Evolutionary conservation across 2,113 vertebrate species (phyloP), one percentile per base, ranked within the genome.

Genomic region (Urocynchramus pylzowi): DNA sequence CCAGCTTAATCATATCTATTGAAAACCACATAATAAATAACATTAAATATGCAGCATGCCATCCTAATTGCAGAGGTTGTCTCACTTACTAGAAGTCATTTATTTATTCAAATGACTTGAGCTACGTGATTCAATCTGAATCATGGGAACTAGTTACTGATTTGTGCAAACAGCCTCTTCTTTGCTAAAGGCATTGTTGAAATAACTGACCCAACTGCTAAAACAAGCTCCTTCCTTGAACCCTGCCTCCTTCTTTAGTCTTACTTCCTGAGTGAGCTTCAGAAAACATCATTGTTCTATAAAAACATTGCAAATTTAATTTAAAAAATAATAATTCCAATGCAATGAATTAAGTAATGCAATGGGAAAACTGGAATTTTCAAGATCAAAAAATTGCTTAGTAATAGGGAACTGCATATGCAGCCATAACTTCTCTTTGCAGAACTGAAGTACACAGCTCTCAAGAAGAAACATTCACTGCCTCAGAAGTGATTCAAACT

Each of bases 161-260:
- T 92, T 87, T 68, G 61, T 87, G 80, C 90, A 92, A 93, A 70
- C 53, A 82, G 87, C 42, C 52, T 83, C 79, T 57, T 84, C 95
- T 95, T 95, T 57, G 87, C 94, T 93, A 37, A 37, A 83, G 94
- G 93, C 93, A 90, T n/a, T 79, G 85, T 73, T 96, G 93, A 95
- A 97, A 95, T 81, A 96, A 96, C 86, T 42, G 54, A 75, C 69
- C 85, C 47, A 90, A 95, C 94, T 93, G 89, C 96, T 94, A 93
- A 37, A 85, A 90, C 96, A 89, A 95, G 88, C 53, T 95, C 54
- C 90, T 93, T 92, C 84, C 87, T 69, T 85, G 57, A 94, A 76
- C 67, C 28, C 41, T 94, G 69, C 47, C 81, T 93, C 71, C 42
- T 92, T 45, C 75, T 49, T 70, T 85, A 56, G 64, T 63, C 83